Evolutionary conservation across 2,888 invertebrate species (phyloP), one percentile per base, ranked within the genome.

Genomic region (Lordiphosa fenestrarum): DNA sequence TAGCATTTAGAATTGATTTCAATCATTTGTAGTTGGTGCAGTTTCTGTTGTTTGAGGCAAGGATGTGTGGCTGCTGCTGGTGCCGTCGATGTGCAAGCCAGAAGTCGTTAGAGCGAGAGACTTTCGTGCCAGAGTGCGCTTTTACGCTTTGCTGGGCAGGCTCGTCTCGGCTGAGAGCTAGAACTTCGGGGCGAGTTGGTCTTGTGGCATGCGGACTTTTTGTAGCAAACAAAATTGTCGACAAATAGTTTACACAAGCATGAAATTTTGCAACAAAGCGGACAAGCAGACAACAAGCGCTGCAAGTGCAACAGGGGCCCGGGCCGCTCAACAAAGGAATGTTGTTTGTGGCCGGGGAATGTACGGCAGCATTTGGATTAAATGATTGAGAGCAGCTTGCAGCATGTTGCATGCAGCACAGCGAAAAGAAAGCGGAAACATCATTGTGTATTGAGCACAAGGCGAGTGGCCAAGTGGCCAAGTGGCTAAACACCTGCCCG

Each of bases 231-330:
- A 86, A 87, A 87, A 86, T 86, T 87, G 88, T 86, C 86, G 86
- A 87, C 88, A 87, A 87, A 87, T 87, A 85, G 87, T 85, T 87
- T 84, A 87, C 88, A 87, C 86, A 85, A 75, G 81, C 86, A 84
- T 87, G 84, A 84, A 87, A 87, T 86, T 87, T 82, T 77, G 72
- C 73, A 54, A 39, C 25, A 23, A 25, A n/a, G 7, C n/a, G 12
- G 23, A 12, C 38, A 38, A 40, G 44, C 9, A 30, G 30, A 42
- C 42, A 42, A 15, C 12, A 35, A 36, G 37, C 23, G 7, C 37
- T 49, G 25, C 38, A 39, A 37, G 37, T 12, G 6, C 12, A 6
- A 5, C 37, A 5, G 10, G 30, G 37, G 37, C 37, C 37, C 10
- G 13, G 12, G 10, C 9, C 9, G 30, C 30, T 30, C 61, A 52